Evolutionary conservation across 23 tunicate species (phyloP).

Genomic region (Clavelina lepadiformis): DNA sequence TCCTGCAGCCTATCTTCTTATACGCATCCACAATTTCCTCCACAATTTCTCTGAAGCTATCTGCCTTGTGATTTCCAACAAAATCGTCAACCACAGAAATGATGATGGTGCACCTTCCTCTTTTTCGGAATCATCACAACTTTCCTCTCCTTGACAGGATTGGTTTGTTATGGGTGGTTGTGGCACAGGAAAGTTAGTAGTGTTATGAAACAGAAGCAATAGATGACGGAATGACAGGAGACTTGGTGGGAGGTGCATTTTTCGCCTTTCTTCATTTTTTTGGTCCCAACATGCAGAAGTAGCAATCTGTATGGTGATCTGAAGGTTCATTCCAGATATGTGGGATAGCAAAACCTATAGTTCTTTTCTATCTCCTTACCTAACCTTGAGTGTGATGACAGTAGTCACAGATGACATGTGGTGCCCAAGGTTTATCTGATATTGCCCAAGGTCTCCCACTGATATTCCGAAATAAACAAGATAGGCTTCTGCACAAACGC

Average conservation of each 20-base stretch:
- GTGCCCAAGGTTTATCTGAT: no score
- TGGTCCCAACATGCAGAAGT: constrained; percentile 11
- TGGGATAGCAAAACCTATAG: constrained; percentile 9
- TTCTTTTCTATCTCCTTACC: constrained; percentile 7
- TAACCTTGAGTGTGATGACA: background rate
- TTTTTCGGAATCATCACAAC: constrained; percentile 7
- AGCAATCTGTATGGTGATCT: constrained; percentile 14
- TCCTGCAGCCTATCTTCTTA: constrained; percentile 5
- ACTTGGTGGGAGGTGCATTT: constrained; percentile 2
- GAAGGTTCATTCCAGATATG: constrained; percentile 9
- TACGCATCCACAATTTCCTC: constrained; percentile 10
- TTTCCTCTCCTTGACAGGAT: constrained; percentile 9
- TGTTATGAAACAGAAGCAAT: no score
- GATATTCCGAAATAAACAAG: constrained; percentile 3
- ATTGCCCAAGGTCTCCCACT: no score
- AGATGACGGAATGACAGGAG: no score
- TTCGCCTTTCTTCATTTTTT: constrained; percentile 5
- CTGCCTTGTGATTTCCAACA: constrained; percentile 9
- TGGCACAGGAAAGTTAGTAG: constrained; percentile 14
- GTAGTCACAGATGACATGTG: constrained; percentile 10
- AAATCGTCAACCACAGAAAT: no score
- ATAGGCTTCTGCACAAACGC: constrained; percentile 6
- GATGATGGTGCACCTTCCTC: no score
- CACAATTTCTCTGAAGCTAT: no score
- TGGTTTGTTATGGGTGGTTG: constrained; percentile 7